Evolutionary conservation across 2,113 vertebrate species (phyloP).

Genomic region (Ailurus styani): DNA sequence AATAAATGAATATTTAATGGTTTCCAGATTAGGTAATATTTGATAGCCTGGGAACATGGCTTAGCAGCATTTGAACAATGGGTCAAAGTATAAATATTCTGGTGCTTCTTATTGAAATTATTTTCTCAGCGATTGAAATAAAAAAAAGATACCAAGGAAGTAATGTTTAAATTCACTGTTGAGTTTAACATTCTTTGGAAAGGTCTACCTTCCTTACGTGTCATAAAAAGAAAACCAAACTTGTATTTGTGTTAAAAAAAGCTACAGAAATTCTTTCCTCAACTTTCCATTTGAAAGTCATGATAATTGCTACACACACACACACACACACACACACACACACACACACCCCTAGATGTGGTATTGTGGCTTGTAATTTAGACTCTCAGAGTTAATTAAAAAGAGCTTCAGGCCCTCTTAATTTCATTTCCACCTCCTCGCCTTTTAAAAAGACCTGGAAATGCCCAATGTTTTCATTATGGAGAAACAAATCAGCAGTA

Average conservation of each 20-base stretch:
- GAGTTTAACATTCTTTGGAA: slow-evolving; percentile 7
- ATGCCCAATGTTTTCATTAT: slow-evolving; percentile 41
- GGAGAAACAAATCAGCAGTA: slow-evolving; percentile 45
- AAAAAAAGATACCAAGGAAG: neutral
- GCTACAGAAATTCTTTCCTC: slow-evolving; percentile 19
- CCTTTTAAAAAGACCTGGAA: slow-evolving; percentile 57
- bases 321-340: too few species aligned
- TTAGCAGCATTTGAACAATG: neutral
- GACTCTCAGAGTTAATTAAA: slow-evolving; percentile 62
- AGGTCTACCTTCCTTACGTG: neutral
- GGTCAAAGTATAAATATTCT: neutral
- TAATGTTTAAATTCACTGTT: neutral
- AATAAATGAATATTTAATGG: neutral
- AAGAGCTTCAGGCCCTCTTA: slow-evolving; percentile 33
- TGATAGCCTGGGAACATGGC: neutral
- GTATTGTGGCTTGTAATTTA: slow-evolving; percentile 50
- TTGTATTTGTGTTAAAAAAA: neutral
- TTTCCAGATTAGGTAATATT: neutral
- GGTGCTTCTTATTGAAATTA: neutral
- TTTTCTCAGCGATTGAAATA: slow-evolving; percentile 8
- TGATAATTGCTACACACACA: neutral
- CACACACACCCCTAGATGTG: neutral
- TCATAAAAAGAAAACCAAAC: neutral
- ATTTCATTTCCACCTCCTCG: slow-evolving; percentile 54
- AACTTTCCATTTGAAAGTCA: neutral